Percentiles rank a stretch among this genome's conserved stretches.
Conservation (phyloP, 2,113 vertebrate species). For the Silurus meridionalis region DNA sequence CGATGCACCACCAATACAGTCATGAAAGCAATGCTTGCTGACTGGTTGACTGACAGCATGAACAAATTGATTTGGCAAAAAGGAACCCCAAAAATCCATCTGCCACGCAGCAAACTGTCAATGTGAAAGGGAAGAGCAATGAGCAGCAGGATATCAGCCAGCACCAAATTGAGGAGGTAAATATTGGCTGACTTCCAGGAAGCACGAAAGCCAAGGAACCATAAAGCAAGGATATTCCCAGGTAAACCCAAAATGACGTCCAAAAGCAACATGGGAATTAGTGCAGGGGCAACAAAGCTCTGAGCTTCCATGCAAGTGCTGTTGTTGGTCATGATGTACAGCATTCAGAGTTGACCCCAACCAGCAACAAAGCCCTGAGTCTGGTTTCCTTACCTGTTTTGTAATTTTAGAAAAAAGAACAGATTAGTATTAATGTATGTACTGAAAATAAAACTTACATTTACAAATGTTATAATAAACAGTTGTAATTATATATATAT, state of each 20-base stretch:
- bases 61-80: slow-evolving; percentile 59
- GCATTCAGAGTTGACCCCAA: background rate
- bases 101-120: slow-evolving; percentile 61
- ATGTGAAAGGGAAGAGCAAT: slow-evolving; percentile 71
- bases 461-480: background rate
- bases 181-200: slow-evolving; percentile 68
- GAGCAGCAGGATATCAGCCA: slow-evolving; percentile 71
- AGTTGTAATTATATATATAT: too few relatives aligned
- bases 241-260: slow-evolving; percentile 71
- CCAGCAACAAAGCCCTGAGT: background rate
- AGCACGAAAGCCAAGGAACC: slow-evolving; percentile 72
- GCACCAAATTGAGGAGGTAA: slow-evolving; percentile 72
- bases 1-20: slow-evolving; percentile 71
- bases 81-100: slow-evolving; percentile 77
- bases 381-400: background rate
- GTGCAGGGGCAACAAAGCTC: slow-evolving; percentile 57
- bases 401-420: background rate
- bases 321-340: slow-evolving; percentile 44
- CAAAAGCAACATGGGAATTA: slow-evolving; percentile 65
- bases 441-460: background rate
- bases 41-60: slow-evolving; percentile 66
- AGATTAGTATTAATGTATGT: background rate
- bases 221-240: slow-evolving; percentile 67
- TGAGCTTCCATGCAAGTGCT: slow-evolving; percentile 27
- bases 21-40: slow-evolving; percentile 72